These are phyloP conservation scores for Ylistrum balloti DNA, from an alignment of 1,140 invertebrate genomes.

Conservation along the genomic window DNA sequence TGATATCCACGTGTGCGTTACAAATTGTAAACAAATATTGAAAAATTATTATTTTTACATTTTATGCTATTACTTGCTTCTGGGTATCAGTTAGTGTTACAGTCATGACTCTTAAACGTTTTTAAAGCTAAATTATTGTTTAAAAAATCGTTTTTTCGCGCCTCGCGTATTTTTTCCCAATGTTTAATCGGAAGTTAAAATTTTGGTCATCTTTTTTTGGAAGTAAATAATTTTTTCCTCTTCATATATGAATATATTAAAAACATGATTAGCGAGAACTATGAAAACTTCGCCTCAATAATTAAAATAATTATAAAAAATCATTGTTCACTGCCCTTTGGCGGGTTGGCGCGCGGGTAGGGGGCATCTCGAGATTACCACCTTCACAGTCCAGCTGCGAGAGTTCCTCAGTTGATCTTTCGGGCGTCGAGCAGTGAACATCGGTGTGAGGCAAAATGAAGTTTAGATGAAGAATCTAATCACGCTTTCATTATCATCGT, in stretches of 20 bases:
- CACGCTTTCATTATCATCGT: not conserved
- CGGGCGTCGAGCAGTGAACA: conserved; percentile 1
- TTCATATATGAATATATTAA: not conserved
- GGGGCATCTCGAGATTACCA: conserved; percentile 59
- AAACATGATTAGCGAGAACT: not conserved
- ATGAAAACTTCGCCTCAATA: not conserved
- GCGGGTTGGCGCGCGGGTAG: conserved; percentile 59
- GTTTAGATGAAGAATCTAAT: conserved; percentile 9
- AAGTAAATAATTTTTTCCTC: not conserved
- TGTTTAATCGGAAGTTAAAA: not conserved
- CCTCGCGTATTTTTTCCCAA: not conserved
- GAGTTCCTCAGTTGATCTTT: conserved; percentile 34
- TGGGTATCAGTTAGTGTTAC: not conserved
- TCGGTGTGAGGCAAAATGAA: conserved; percentile 4
- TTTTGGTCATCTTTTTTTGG: not conserved
- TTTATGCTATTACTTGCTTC: not conserved
- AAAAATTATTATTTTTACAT: not conserved
- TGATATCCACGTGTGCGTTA: conserved; percentile 10
- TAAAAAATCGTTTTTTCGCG: conserved; percentile 33
- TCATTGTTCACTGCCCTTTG: conserved; percentile 46
- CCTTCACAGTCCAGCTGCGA: conserved; percentile 47
- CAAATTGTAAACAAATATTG: conserved; percentile 45
- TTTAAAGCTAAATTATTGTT: not conserved
- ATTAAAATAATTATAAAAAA: not conserved
- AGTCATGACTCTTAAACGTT: not conserved